Evolutionary conservation across 2,888 invertebrate species (phyloP).

Genomic region (Lysandra coridon): DNA sequence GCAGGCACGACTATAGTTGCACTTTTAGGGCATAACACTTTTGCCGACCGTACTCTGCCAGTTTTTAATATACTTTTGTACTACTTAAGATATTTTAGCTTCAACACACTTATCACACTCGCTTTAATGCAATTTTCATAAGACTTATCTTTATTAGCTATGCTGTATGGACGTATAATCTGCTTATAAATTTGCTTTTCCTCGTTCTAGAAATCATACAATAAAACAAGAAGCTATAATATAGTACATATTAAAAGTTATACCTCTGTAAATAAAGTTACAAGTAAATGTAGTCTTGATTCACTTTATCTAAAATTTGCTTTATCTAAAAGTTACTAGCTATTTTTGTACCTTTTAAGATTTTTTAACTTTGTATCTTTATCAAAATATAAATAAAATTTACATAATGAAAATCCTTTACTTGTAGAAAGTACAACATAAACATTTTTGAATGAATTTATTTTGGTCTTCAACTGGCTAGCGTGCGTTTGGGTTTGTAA

Average conservation of each 20-base stretch:
- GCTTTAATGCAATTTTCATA: slow-evolving; percentile 13
- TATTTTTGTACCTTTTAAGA: background rate
- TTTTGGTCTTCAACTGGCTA: background rate
- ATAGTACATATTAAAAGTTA: background rate
- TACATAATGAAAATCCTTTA: no score
- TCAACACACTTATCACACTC: slow-evolving; percentile 1
- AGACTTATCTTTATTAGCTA: background rate
- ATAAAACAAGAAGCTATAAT: background rate
- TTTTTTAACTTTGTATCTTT: background rate
- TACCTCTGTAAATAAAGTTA: background rate
- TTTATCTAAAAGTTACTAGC: background rate
- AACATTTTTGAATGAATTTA: background rate
- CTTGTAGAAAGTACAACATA: no score
- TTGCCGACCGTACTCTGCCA: background rate
- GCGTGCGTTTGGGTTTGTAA: background rate
- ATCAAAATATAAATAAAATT: background rate
- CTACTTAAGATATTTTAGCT: background rate
- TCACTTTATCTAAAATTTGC: background rate
- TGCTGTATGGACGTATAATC: background rate
- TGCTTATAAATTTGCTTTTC: background rate
- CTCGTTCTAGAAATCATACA: background rate
- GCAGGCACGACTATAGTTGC: slow-evolving; percentile 33
- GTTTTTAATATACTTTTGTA: background rate
- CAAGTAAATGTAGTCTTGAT: background rate
- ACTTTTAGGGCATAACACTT: slow-evolving; percentile 6